Percentiles rank a stretch among this genome's conserved stretches.
Conservation (phyloP, 2,888 invertebrate species). For the Caenorhabditis virilis region DNA sequence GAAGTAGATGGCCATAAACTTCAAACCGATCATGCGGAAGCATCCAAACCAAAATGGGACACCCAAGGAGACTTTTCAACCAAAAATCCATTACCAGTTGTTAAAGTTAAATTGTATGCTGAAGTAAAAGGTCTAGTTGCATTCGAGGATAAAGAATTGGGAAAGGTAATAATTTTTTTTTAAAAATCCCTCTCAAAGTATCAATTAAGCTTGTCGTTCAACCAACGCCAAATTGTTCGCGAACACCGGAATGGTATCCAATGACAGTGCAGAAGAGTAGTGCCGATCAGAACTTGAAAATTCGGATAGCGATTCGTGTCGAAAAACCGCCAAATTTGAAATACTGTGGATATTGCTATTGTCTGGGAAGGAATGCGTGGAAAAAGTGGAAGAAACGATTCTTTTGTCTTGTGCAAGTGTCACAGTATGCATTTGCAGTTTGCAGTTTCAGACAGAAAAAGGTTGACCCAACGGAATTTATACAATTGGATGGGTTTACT, state of each 20-base stretch:
- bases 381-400: conserved; percentile 99
- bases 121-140: conserved; percentile 96
- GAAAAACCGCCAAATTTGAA: conserved; percentile 99
- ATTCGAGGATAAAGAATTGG: conserved; percentile 97
- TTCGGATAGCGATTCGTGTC: conserved; percentile 92
- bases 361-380: conserved; percentile 87
- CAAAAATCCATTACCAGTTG: conserved; percentile 91
- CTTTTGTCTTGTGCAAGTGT: conserved; percentile 92
- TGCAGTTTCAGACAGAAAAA: conserved; percentile 99
- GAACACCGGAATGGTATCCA: conserved; percentile 86
- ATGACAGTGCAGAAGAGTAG: conserved; percentile 93
- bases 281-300: conserved; percentile 91
- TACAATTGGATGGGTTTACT: conserved; percentile 98
- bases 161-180: conserved; percentile 74
- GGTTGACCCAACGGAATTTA: conserved; percentile 98
- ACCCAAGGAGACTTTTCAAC: conserved; percentile 99
- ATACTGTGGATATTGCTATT: conserved; percentile 82
- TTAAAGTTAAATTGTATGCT: conserved; percentile 92
- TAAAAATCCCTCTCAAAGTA: neutral
- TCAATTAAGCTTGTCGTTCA: conserved; percentile 71
- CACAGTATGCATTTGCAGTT: conserved; percentile 99
- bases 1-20: conserved; percentile 98
- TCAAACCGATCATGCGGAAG: conserved; percentile 98
- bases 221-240: conserved; percentile 75
- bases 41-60: conserved; percentile 96